Conservation (phyloP, 2,888 invertebrate species). For the Pachliopta kotzebuea region DNA sequence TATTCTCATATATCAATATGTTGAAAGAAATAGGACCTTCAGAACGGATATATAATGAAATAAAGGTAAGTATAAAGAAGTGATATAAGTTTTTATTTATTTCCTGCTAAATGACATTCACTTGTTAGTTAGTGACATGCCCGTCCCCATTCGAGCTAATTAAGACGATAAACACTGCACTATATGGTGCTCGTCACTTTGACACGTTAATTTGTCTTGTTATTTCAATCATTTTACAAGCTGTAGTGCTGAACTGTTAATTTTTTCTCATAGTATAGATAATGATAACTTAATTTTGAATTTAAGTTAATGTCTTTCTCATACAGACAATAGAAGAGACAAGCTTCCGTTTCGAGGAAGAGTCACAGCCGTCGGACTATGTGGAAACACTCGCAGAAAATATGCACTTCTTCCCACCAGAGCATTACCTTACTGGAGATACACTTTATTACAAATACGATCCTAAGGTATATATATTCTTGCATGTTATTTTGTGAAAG, state of each 20-base stretch:
- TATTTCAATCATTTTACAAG: too few relatives aligned
- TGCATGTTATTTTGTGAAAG: neutral
- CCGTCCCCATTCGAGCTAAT: too few relatives aligned
- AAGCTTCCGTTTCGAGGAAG: conserved; percentile 86
- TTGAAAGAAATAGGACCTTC: conserved; percentile 84
- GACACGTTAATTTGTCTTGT: too few relatives aligned
- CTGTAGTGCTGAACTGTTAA: neutral
- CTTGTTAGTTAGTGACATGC: too few relatives aligned
- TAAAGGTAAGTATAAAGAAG: conserved; percentile 57
- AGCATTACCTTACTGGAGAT: conserved; percentile 89
- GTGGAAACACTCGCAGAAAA: conserved; percentile 88
- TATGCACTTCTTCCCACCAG: conserved; percentile 90
- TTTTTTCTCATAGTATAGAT: neutral
- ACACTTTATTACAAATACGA: conserved; percentile 88
- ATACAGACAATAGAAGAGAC: conserved; percentile 85
- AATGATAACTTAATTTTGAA: too few relatives aligned
- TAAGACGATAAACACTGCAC: too few relatives aligned
- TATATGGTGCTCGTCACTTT: too few relatives aligned
- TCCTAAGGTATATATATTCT: conserved; percentile 72
- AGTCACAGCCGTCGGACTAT: conserved; percentile 86
- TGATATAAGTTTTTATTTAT: too few relatives aligned
- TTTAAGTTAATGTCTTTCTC: neutral
- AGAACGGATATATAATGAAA: conserved; percentile 85
- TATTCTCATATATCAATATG: conserved; percentile 90
- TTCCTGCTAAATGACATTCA: too few relatives aligned